phyloP scores from a whole-genome alignment of 2,797 vertebrate species.

The Betta splendens region DNA sequence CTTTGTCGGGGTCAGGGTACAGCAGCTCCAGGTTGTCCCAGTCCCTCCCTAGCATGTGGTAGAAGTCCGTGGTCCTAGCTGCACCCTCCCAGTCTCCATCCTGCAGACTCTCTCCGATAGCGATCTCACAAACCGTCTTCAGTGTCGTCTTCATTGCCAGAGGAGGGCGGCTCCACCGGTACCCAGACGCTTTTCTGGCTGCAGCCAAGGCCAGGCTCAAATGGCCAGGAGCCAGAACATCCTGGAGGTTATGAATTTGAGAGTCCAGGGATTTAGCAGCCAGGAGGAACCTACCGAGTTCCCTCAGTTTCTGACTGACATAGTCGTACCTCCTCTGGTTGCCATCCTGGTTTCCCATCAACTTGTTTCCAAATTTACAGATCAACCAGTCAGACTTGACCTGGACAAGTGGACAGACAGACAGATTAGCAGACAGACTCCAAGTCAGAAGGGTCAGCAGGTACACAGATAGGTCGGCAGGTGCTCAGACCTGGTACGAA shows the following conservation, averaged over 20 bases:
- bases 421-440: background rate
- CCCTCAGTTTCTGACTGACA: slow-evolving; percentile 67
- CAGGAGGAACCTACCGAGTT: slow-evolving; percentile 60
- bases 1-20: slow-evolving; percentile 21
- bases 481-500: slow-evolving; percentile 57
- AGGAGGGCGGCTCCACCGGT: slow-evolving; percentile 55
- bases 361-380: slow-evolving; percentile 68
- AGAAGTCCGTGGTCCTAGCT: slow-evolving; percentile 61
- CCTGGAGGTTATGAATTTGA: slow-evolving; percentile 41
- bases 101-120: slow-evolving; percentile 58
- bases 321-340: slow-evolving; percentile 61
- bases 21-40: slow-evolving; percentile 55
- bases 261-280: slow-evolving; percentile 58
- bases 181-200: slow-evolving; percentile 45
- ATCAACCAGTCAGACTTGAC: slow-evolving; percentile 72
- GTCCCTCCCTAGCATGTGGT: slow-evolving; percentile 61
- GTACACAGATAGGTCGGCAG: background rate
- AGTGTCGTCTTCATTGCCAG: slow-evolving; percentile 49
- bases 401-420: slow-evolving; percentile 23
- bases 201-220: slow-evolving; percentile 53
- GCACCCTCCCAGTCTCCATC: slow-evolving; percentile 66
- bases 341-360: slow-evolving; percentile 63
- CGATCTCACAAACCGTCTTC: slow-evolving; percentile 61
- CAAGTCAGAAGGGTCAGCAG: background rate
- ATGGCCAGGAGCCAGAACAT: slow-evolving; percentile 42